Percentiles rank a stretch among this genome's conserved stretches.
These are phyloP conservation scores for Umimayanthus kanabou DNA, from an alignment of 92 coral and sea anemone species.

Conservation along the genomic window DNA sequence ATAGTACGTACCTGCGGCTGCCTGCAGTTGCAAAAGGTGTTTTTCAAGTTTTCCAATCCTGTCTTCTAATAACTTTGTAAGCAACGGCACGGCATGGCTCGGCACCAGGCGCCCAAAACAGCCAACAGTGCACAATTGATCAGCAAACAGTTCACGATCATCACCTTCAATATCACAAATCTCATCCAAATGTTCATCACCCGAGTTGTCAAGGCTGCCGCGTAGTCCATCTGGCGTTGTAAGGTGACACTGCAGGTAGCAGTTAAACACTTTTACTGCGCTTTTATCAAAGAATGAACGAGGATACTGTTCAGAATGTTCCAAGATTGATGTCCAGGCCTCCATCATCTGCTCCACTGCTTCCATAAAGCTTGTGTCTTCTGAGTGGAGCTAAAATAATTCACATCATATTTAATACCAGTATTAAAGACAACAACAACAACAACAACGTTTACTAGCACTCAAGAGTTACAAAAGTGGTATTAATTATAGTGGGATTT, in stretches of 20 bases:
- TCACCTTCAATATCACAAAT: constrained; percentile 92
- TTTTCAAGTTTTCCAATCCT: constrained; percentile 71
- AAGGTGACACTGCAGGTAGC: constrained; percentile 85
- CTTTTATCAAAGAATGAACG: constrained; percentile 72
- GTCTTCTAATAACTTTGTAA: constrained; percentile 70
- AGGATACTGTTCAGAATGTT: constrained; percentile 68
- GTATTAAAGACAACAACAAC: too few relatives aligned
- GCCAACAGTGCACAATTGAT: constrained; percentile 87
- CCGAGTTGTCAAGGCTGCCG: constrained; percentile 55
- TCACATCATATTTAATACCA: not conserved
- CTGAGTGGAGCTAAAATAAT: constrained; percentile 75
- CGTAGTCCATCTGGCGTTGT: constrained; percentile 84
- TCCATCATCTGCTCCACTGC: constrained; percentile 92
- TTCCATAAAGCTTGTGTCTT: constrained; percentile 94
- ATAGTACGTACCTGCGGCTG: constrained; percentile 51
- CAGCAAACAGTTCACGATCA: constrained; percentile 89
- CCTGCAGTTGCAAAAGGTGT: constrained; percentile 61
- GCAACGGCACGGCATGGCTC: constrained; percentile 71
- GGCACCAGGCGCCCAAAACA: constrained; percentile 79
- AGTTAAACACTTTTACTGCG: constrained; percentile 77
- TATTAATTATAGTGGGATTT: too few relatives aligned
- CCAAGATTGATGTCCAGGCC: constrained; percentile 84
- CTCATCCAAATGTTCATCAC: constrained; percentile 77
- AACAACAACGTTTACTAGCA: too few relatives aligned
- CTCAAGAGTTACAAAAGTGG: too few relatives aligned